A percentile compares a stretch with the other conserved stretches of the same genome.
Evolutionary conservation across 2,113 vertebrate species (phyloP).

Genomic region (Phocoena phocoena): DNA sequence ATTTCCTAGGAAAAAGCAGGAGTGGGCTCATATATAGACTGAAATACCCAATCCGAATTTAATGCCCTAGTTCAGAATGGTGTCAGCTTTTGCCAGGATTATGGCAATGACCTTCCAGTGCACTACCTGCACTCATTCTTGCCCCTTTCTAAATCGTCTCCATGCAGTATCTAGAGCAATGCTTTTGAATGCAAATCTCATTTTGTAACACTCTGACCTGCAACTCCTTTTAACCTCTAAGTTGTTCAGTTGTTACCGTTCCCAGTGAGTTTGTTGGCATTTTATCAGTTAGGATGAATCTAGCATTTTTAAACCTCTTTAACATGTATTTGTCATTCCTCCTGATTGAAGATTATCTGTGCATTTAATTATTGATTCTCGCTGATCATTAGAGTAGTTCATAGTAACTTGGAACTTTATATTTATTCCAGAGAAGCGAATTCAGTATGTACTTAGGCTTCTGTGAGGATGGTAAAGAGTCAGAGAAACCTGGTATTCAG

Average conservation of each 20-base stretch:
- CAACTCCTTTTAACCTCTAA: background rate
- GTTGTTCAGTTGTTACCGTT: background rate
- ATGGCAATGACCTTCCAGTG: background rate
- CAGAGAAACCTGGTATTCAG: background rate
- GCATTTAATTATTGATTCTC: background rate
- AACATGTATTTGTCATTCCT: background rate
- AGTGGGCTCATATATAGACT: background rate
- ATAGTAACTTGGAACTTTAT: background rate
- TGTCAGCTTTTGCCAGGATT: background rate
- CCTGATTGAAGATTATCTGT: background rate
- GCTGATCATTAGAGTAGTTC: background rate
- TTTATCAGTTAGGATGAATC: background rate
- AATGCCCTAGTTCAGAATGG: background rate
- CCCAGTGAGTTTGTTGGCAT: background rate
- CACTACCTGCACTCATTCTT: background rate
- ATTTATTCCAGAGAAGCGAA: background rate
- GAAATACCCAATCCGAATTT: background rate
- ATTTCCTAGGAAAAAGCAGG: background rate
- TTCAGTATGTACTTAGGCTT: background rate
- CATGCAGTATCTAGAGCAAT: background rate
- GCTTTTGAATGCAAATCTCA: background rate
- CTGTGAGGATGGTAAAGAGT: background rate
- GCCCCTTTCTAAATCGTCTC: background rate
- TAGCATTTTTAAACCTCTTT: background rate
- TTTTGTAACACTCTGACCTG: background rate